Evolutionary conservation across 2,113 vertebrate species (phyloP).

Genomic region (Callaeas wilsoni): DNA sequence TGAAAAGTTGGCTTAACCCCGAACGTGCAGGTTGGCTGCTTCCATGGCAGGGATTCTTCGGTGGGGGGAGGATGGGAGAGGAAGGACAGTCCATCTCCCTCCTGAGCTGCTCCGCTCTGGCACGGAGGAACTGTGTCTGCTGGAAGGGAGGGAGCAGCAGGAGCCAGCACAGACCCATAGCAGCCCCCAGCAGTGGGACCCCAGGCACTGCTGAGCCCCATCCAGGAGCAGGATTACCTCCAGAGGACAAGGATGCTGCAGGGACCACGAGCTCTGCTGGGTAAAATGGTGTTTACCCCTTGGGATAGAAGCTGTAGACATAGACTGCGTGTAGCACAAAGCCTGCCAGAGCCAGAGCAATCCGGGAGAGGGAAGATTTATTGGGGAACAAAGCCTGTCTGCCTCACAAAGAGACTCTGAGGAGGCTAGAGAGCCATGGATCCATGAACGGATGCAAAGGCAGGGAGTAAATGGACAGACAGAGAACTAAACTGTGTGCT

Average conservation of each 20-base stretch:
- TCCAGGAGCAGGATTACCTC: background rate
- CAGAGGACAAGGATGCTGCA: background rate
- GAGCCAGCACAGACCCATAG: background rate
- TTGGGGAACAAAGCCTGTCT: background rate
- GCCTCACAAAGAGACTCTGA: slow-evolving; percentile 36
- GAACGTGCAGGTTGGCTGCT: background rate
- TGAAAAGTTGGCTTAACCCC: background rate
- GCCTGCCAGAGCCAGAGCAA: slow-evolving; percentile 20
- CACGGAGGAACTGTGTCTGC: background rate
- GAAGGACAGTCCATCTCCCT: background rate
- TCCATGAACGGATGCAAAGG: background rate
- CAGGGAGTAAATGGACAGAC: background rate
- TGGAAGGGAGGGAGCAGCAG: background rate
- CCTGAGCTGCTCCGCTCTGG: background rate
- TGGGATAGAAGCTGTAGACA: background rate
- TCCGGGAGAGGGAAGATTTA: slow-evolving; percentile 44
- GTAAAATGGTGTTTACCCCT: slow-evolving; percentile 29
- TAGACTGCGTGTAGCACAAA: background rate
- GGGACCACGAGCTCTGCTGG: background rate
- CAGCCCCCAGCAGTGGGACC: background rate
- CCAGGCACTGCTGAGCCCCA: background rate
- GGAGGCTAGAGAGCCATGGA: background rate
- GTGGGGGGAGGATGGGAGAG: background rate
- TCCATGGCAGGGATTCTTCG: background rate
- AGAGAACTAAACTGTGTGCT: background rate